These are phyloP conservation scores for Trinectes maculatus DNA, from an alignment of 2,113 vertebrate genomes.

Conservation along the genomic window DNA sequence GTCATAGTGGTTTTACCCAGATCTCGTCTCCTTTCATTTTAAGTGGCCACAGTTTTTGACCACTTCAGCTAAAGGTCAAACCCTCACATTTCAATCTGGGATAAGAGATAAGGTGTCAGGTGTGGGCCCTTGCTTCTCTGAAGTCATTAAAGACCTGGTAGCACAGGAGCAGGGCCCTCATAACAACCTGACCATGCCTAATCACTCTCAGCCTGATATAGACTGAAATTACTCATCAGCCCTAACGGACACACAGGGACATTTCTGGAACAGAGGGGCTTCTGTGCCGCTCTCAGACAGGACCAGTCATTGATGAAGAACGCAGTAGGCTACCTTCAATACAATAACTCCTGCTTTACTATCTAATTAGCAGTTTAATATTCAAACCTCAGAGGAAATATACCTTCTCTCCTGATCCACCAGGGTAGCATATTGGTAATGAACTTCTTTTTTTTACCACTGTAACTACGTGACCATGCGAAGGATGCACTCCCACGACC, in stretches of 20 bases:
- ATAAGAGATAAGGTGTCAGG: constrained; percentile 43
- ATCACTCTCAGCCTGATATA: constrained; percentile 53
- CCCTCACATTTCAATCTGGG: constrained; percentile 50
- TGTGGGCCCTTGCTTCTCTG: constrained; percentile 36
- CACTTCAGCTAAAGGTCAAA: constrained; percentile 68
- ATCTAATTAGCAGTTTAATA: constrained; percentile 77
- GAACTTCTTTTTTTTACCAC: constrained; percentile 51
- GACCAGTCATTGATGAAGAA: constrained; percentile 65
- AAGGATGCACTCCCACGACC: constrained; percentile 53
- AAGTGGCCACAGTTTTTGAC: constrained; percentile 56
- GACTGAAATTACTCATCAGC: constrained; percentile 42
- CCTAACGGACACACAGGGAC: constrained; percentile 34
- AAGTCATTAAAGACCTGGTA: constrained; percentile 61
- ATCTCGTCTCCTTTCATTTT: constrained; percentile 39
- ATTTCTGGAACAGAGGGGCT: constrained; percentile 54
- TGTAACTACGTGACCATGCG: constrained; percentile 54
- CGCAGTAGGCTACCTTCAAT: constrained; percentile 58
- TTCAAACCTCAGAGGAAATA: constrained; percentile 72
- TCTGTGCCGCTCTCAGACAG: constrained; percentile 37
- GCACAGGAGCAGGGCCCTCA: constrained; percentile 36
- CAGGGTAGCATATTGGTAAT: constrained; percentile 49
- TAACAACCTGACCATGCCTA: constrained; percentile 51
- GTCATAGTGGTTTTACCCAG: constrained; percentile 23
- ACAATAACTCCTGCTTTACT: constrained; percentile 70
- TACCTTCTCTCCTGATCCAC: constrained; percentile 31